Conservation (phyloP, 2,797 vertebrate species). For the Ctenopoma multispine region DNA sequence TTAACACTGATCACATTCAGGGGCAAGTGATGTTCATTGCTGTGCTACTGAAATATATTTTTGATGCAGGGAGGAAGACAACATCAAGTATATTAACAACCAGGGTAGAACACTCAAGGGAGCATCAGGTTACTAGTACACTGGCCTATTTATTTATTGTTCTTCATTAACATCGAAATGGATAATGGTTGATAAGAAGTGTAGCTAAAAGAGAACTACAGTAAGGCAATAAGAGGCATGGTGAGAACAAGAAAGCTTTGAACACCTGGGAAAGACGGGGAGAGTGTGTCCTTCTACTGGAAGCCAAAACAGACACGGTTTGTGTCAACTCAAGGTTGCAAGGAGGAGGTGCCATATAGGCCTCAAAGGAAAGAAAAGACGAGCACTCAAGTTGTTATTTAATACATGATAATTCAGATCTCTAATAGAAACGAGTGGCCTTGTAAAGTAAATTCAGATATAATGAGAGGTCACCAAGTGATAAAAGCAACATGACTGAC, state of each 20-base stretch:
- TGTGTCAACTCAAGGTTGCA: conserved; percentile 48
- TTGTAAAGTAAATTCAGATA: conserved; percentile 4
- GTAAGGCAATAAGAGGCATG: background rate
- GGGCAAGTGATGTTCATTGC: too few species aligned
- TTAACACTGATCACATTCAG: too few species aligned
- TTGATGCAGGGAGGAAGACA: too few species aligned
- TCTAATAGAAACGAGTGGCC: background rate
- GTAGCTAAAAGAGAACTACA: background rate
- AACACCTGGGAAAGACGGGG: conserved; percentile 62
- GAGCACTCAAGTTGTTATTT: conserved; percentile 12
- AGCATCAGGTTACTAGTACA: background rate
- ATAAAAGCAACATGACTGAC: conserved; percentile 2
- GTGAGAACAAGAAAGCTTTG: background rate
- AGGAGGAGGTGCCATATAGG: background rate
- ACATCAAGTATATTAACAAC: too few species aligned
- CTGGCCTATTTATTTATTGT: conserved; percentile 35
- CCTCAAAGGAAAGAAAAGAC: conserved; percentile 12
- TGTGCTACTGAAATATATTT: too few species aligned
- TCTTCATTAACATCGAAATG: conserved; percentile 26
- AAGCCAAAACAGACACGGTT: conserved; percentile 29
- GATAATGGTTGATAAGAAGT: background rate
- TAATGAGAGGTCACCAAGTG: conserved; percentile 11
- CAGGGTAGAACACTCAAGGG: too few species aligned
- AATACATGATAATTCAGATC: conserved; percentile 17
- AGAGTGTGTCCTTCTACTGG: conserved; percentile 49